phyloP scores from a whole-genome alignment of 2,797 vertebrate species.

The Clangula hyemalis region DNA sequence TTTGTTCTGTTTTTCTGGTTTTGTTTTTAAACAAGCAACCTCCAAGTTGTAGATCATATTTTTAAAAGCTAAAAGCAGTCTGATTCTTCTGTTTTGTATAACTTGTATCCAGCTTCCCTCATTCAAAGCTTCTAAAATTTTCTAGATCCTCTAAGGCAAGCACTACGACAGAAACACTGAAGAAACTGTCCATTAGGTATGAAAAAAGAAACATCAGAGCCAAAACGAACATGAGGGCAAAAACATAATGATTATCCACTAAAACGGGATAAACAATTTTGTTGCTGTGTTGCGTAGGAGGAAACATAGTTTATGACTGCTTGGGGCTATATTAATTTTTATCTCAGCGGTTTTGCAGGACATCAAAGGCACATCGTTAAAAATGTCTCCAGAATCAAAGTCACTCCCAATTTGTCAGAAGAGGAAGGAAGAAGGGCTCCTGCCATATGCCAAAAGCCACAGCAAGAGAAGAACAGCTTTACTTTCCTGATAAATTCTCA shows the following conservation, averaged over 20 bases:
- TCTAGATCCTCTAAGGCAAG: background rate
- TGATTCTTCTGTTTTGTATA: background rate
- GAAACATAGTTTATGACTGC: constrained; percentile 40
- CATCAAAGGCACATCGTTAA: constrained; percentile 56
- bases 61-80: background rate
- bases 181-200: background rate
- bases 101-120: background rate
- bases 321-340: constrained; percentile 42
- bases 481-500: constrained; percentile 12
- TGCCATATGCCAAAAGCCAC: background rate
- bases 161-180: background rate
- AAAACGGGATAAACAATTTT: constrained; percentile 59
- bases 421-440: background rate
- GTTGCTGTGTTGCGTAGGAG: constrained; percentile 10
- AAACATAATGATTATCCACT: background rate
- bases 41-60: background rate
- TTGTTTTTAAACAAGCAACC: background rate
- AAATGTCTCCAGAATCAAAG: constrained; percentile 48
- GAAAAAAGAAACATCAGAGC: constrained; percentile 9
- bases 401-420: constrained; percentile 27
- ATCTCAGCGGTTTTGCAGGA: constrained; percentile 45
- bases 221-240: constrained; percentile 14
- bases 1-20: background rate
- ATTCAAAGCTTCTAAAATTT: background rate
- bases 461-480: background rate